Evolutionary conservation across 2,113 vertebrate species (phyloP).

Genomic region (Odontophorus gujanensis): DNA sequence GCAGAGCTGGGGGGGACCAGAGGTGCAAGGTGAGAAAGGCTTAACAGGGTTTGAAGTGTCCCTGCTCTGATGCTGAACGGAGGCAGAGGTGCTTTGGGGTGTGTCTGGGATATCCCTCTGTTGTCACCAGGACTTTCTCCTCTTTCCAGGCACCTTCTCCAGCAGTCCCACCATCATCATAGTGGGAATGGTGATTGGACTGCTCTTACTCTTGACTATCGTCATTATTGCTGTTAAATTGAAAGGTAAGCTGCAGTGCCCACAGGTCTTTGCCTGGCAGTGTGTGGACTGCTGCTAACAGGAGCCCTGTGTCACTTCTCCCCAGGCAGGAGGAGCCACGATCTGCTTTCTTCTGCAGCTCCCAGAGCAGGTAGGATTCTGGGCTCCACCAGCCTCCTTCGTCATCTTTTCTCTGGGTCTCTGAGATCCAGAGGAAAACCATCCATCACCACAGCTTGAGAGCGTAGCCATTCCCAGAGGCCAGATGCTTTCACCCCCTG

Average conservation of each 20-base stretch:
- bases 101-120: neutral
- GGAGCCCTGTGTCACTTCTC: fast-evolving
- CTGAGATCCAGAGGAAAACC: neutral
- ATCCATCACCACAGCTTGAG: fast-evolving
- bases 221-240: fast-evolving
- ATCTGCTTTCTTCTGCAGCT: fast-evolving
- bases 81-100: fast-evolving
- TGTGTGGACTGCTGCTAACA: fast-evolving
- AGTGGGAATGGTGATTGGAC: fast-evolving
- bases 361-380: neutral
- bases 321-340: neutral
- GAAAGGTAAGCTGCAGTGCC: neutral
- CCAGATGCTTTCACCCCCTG: neutral
- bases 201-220: fast-evolving
- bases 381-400: neutral
- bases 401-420: fast-evolving
- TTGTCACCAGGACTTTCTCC: fast-evolving
- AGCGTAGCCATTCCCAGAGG: neutral
- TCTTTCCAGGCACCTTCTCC: neutral
- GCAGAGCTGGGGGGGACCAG: neutral
- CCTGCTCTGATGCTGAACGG: fast-evolving
- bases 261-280: fast-evolving
- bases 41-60: neutral
- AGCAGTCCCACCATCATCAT: fast-evolving
- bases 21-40: neutral